Evolutionary conservation across 2,113 vertebrate genomes (phyloP).

Genomic region (Lathamus discolor): DNA sequence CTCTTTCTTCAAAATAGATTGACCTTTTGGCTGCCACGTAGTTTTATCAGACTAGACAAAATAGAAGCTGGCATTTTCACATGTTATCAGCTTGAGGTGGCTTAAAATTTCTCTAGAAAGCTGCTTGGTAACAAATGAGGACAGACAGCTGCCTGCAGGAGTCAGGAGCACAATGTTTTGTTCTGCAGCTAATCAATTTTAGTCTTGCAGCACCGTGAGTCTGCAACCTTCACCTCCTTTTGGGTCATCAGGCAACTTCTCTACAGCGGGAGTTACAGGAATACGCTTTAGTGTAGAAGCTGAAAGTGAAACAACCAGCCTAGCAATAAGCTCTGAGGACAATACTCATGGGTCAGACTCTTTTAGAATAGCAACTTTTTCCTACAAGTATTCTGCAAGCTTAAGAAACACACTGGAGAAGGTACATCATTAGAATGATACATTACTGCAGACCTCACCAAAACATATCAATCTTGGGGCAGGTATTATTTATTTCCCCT

Average conservation of each 20-base stretch:
- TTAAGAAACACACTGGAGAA: not conserved
- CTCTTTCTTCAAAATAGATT: not conserved
- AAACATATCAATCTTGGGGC: not conserved
- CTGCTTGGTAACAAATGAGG: not conserved
- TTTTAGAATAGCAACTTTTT: not conserved
- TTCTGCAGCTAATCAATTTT: not conserved
- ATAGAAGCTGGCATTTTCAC: slow-evolving; percentile 11
- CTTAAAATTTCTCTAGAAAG: not conserved
- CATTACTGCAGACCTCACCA: not conserved
- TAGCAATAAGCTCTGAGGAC: not conserved
- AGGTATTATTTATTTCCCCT: not conserved
- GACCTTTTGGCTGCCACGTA: not conserved
- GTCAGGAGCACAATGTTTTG: not conserved
- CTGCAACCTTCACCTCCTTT: not conserved
- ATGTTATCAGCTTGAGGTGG: not conserved
- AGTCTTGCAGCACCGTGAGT: not conserved
- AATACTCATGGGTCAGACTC: not conserved
- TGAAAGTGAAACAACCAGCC: not conserved
- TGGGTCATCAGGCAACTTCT: not conserved
- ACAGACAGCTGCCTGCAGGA: slow-evolving; percentile 24
- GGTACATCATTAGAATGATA: not conserved
- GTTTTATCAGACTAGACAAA: not conserved
- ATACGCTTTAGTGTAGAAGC: not conserved
- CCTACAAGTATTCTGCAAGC: not conserved
- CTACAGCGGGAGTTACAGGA: rapidly evolving